These are phyloP conservation scores for Ophonus ardosiacus DNA, from an alignment of 2,888 invertebrate species.

Conservation along the genomic window DNA sequence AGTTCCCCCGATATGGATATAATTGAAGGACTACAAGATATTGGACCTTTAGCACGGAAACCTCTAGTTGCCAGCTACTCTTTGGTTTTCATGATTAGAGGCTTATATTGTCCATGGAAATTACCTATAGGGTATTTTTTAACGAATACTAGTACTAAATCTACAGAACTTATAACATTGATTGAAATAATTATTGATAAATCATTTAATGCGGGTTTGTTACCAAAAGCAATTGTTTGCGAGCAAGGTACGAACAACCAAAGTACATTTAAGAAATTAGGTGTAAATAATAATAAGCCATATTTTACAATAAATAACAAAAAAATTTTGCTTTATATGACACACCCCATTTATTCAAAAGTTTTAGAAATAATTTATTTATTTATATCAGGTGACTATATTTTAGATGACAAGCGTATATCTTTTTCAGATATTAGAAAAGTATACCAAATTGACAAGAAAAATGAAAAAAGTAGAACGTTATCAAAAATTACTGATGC, in stretches of 20 bases:
- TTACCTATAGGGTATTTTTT: background rate
- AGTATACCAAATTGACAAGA: conserved; percentile 2
- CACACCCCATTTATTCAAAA: background rate
- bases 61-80: background rate
- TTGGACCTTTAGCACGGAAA: background rate
- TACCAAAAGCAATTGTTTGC: background rate
- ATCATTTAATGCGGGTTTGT: background rate
- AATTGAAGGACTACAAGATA: conserved; percentile 55
- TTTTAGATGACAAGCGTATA: no score
- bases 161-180: background rate
- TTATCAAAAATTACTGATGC: conserved; percentile 32
- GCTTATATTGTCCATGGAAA: background rate
- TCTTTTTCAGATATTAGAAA: background rate
- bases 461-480: conserved; percentile 41
- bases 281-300: background rate
- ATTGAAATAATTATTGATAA: background rate
- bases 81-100: conserved; percentile 20
- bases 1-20: conserved; percentile 37
- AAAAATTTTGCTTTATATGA: background rate
- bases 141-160: background rate
- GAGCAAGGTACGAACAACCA: background rate
- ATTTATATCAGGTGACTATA: no score
- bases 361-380: no score
- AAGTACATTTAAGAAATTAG: background rate
- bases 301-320: background rate